phyloP scores from a whole-genome alignment of 1,140 invertebrate genomes.

The Acromyrmex heyeri region DNA sequence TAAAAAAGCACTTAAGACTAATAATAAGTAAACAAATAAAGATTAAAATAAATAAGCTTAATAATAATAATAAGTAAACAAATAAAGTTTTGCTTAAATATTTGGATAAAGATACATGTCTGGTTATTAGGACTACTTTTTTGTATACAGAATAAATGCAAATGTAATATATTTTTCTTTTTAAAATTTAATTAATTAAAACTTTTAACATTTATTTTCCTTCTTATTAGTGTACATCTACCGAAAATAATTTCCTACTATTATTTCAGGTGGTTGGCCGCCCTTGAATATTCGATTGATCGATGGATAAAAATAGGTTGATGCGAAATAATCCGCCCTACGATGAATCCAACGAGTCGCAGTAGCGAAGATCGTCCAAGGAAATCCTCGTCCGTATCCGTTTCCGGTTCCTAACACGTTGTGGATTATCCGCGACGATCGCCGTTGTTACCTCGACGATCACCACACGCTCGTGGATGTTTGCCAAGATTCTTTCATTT shows the following conservation, averaged over 20 bases:
- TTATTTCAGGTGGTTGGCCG: slow-evolving; percentile 95
- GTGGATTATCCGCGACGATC: slow-evolving; percentile 57
- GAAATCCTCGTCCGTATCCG: slow-evolving; percentile 72
- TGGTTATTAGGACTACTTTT: no score
- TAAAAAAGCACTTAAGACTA: no score
- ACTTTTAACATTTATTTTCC: no score
- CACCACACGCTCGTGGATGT: slow-evolving; percentile 16
- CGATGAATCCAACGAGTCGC: slow-evolving; percentile 71
- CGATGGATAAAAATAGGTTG: slow-evolving; percentile 97
- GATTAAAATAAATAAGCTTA: no score
- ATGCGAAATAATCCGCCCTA: slow-evolving; percentile 78
- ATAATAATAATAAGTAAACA: no score
- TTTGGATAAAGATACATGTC: no score
- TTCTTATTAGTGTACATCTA: no score
- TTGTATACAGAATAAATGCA: background rate
- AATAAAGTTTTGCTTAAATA: no score
- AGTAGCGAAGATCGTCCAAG: slow-evolving; percentile 71
- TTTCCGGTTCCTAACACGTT: slow-evolving; percentile 78
- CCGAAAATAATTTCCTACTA: background rate
- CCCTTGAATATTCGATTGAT: slow-evolving; percentile 97
- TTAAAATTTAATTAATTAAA: slow-evolving; percentile 57
- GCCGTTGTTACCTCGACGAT: slow-evolving; percentile 40
- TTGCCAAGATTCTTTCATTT: slow-evolving; percentile 45
- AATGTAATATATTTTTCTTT: background rate
- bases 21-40: no score